Evolutionary conservation across 2,888 invertebrate genomes (phyloP).

Genomic region (Physocephala rufipes): DNA sequence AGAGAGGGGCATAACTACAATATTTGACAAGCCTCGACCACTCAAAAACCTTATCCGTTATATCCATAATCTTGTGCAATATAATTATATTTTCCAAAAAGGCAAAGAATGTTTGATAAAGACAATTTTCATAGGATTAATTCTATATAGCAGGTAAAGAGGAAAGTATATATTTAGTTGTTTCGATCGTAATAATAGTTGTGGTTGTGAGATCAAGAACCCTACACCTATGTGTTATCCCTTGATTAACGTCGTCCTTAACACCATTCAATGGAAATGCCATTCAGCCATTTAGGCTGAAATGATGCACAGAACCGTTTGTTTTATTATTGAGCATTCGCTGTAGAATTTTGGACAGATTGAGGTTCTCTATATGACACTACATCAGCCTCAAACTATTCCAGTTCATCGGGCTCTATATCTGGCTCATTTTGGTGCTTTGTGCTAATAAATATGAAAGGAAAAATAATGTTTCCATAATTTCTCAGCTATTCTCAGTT

Average conservation of each 20-base stretch:
- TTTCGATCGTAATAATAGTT: too few species aligned
- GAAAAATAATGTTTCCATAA: constrained; percentile 5
- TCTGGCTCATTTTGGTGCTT: constrained; percentile 85
- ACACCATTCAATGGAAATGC: constrained; percentile 51
- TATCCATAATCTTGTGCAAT: constrained; percentile 55
- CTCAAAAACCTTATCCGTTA: too few species aligned
- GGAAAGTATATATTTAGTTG: too few species aligned
- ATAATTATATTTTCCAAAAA: constrained; percentile 60
- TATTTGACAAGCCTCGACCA: too few species aligned
- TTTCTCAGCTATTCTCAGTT: too few species aligned
- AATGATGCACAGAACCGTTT: constrained; percentile 48
- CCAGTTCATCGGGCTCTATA: constrained; percentile 83
- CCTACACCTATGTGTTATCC: constrained; percentile 63
- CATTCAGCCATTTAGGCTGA: constrained; percentile 48
- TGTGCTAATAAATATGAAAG: constrained; percentile 41
- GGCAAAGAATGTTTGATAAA: too few species aligned
- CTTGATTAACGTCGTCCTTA: constrained; percentile 58
- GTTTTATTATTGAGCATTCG: constrained; percentile 49
- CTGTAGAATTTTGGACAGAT: constrained; percentile 67
- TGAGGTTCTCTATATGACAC: constrained; percentile 70
- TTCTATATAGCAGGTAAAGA: too few species aligned
- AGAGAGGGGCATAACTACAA: background rate
- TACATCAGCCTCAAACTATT: constrained; percentile 69
- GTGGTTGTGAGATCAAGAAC: too few species aligned
- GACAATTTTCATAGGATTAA: too few species aligned